These are phyloP conservation scores for Eleutherodactylus coqui DNA, from an alignment of 2,797 vertebrate genomes.

Conservation along the genomic window DNA sequence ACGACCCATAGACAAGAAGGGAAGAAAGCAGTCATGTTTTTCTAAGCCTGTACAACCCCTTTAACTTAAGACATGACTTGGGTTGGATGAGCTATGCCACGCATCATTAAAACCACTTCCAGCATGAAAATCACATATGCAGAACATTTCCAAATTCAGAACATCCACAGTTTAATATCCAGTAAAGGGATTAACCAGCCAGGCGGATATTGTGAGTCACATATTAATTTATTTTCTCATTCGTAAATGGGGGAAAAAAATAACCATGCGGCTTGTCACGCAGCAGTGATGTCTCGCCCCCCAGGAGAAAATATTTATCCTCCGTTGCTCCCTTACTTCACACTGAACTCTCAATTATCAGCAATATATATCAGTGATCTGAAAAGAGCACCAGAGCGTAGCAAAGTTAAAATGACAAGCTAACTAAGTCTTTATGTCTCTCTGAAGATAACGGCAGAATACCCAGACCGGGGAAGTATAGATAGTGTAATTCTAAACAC, in stretches of 20 bases:
- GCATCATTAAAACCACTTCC: constrained; percentile 3
- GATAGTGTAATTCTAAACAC: constrained; percentile 38
- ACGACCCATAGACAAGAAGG: too few relatives aligned
- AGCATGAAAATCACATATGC: not conserved
- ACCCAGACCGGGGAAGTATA: constrained; percentile 27
- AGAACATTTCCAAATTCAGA: not conserved
- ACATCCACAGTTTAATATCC: not conserved
- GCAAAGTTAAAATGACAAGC: constrained; percentile 61
- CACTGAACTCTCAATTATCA: constrained; percentile 55
- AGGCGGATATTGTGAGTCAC: not conserved
- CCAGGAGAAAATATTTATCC: constrained; percentile 54
- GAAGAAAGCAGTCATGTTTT: too few relatives aligned
- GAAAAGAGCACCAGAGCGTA: constrained; percentile 36
- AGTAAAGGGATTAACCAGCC: not conserved
- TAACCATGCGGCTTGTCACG: not conserved
- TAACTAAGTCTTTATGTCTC: constrained; percentile 46
- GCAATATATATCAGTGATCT: constrained; percentile 52
- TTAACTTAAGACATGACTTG: too few relatives aligned
- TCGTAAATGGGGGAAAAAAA: not conserved
- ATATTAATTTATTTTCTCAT: not conserved
- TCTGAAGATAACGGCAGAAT: constrained; percentile 41
- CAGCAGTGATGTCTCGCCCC: not conserved
- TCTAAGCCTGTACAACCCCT: too few relatives aligned
- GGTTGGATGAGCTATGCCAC: too few relatives aligned
- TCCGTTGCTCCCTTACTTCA: constrained; percentile 44